A percentile compares a stretch with the other conserved stretches of the same genome.
phyloP scores from a whole-genome alignment of 2,888 invertebrate genomes.

The Seladonia tumulorum region DNA sequence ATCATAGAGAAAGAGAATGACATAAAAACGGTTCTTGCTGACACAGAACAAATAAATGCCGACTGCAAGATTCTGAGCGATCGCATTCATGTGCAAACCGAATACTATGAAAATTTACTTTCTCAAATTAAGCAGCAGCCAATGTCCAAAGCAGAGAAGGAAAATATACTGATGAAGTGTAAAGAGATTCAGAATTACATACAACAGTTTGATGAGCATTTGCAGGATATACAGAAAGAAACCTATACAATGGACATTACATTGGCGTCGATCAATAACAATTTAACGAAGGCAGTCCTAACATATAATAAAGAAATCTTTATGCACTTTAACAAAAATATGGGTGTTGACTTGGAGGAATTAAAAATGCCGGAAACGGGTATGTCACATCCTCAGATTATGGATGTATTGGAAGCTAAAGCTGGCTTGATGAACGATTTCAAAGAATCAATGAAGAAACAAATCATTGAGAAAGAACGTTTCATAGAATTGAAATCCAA shows the following conservation, averaged over 20 bases:
- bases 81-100: slow-evolving; percentile 63
- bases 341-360: slow-evolving; percentile 68
- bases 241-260: slow-evolving; percentile 77
- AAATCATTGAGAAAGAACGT: slow-evolving; percentile 45
- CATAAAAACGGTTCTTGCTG: slow-evolving; percentile 56
- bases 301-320: slow-evolving; percentile 78
- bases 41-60: slow-evolving; percentile 66
- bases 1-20: slow-evolving; percentile 64
- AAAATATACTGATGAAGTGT: slow-evolving; percentile 74
- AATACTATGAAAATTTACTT: slow-evolving; percentile 67
- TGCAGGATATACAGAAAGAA: slow-evolving; percentile 78
- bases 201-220: slow-evolving; percentile 73
- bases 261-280: slow-evolving; percentile 72
- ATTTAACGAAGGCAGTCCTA: slow-evolving; percentile 74
- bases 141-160: slow-evolving; percentile 74
- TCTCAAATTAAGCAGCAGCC: slow-evolving; percentile 73
- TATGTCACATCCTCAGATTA: slow-evolving; percentile 65
- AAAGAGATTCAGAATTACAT: slow-evolving; percentile 72
- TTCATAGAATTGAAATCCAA: slow-evolving; percentile 48
- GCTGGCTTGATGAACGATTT: slow-evolving; percentile 54
- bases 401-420: slow-evolving; percentile 65
- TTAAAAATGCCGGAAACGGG: slow-evolving; percentile 76
- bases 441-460: slow-evolving; percentile 60
- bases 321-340: slow-evolving; percentile 65
- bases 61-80: slow-evolving; percentile 61